A percentile compares a stretch with the other conserved stretches of the same genome.
Evolutionary conservation across 2,113 vertebrate species (phyloP).

Genomic region (Platycercus adscitus): DNA sequence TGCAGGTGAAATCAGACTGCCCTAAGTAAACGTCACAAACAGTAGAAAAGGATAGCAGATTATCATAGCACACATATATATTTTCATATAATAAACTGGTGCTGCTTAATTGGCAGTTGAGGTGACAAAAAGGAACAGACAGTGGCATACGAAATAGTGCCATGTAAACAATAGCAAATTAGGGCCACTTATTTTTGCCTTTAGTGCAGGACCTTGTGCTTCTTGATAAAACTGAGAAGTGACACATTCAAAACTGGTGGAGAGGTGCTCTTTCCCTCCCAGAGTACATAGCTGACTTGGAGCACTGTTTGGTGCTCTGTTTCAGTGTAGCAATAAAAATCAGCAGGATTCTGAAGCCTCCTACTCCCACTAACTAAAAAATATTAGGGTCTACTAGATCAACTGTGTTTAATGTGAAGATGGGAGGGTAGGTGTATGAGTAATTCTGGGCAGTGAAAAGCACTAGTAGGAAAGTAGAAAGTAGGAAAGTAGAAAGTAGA

Average conservation of each 20-base stretch:
- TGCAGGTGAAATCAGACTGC: not conserved
- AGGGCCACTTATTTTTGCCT: not conserved
- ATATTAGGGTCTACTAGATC: not conserved
- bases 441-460: not conserved
- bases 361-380: not conserved
- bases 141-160: not conserved
- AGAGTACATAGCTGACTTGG: not conserved
- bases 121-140: not conserved
- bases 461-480: not conserved
- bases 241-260: not conserved
- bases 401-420: not conserved
- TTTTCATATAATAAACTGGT: not conserved
- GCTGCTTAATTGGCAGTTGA: not conserved
- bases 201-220: not conserved
- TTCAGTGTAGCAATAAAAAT: not conserved
- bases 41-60: not conserved
- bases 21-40: not conserved
- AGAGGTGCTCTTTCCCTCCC: not conserved
- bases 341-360: not conserved
- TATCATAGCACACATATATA: not conserved
- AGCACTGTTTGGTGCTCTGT: not conserved
- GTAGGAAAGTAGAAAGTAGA: not conserved
- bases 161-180: not conserved
- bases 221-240: not conserved
- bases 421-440: not conserved